phyloP scores from a whole-genome alignment of 2,113 vertebrate species.

The Acanthochromis polyacanthus region DNA sequence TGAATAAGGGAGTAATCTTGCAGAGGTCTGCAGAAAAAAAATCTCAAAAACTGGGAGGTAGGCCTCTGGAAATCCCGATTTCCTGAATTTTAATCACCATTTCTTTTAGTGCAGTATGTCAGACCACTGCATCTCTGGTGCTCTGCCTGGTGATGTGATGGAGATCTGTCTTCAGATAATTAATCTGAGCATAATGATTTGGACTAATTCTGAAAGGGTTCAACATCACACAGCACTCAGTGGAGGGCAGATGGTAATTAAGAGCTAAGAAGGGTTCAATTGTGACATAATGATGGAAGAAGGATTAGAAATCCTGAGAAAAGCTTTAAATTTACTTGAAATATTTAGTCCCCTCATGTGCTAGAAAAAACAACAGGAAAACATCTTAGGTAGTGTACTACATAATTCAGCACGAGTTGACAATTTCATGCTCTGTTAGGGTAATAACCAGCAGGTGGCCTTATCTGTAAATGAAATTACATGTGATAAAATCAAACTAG shows the following conservation, averaged over 20 bases:
- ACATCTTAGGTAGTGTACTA: not conserved
- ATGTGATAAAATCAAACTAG: constrained; percentile 17
- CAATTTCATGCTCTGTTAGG: not conserved
- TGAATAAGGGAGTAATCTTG: too few relatives aligned
- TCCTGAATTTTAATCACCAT: too few relatives aligned
- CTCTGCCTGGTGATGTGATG: too few relatives aligned
- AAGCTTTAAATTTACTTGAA: constrained; percentile 27
- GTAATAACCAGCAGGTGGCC: not conserved
- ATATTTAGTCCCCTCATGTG: not conserved
- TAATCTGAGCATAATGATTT: not conserved
- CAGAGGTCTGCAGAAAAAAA: too few relatives aligned
- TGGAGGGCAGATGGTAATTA: constrained; percentile 29
- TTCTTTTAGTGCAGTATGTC: too few relatives aligned
- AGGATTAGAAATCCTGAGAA: constrained; percentile 50
- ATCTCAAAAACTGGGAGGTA: too few relatives aligned
- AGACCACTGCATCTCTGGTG: not conserved
- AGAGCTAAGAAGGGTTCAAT: not conserved
- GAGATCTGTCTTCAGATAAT: not conserved
- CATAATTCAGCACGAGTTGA: not conserved
- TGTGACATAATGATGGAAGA: constrained; percentile 18
- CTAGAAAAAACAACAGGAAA: not conserved
- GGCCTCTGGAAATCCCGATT: too few relatives aligned
- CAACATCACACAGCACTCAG: not conserved
- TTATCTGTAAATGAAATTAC: constrained; percentile 34
- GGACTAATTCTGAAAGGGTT: not conserved